phyloP scores from a whole-genome alignment of 2,797 vertebrate species.

The Cyclura pinguis region DNA sequence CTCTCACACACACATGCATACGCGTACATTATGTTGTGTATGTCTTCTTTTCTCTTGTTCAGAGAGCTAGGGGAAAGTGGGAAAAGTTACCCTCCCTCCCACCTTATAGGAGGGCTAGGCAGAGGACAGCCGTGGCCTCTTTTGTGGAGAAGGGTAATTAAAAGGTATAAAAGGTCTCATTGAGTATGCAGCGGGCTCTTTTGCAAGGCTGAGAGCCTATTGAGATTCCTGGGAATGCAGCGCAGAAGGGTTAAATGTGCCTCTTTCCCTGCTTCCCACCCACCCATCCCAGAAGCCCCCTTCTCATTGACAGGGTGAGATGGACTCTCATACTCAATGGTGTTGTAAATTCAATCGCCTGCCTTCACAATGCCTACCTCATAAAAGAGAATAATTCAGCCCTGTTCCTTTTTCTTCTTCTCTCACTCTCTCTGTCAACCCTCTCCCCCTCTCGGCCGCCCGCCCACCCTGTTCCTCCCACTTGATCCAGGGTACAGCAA shows the following conservation, averaged over 20 bases:
- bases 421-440: background rate
- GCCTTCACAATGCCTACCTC: slow-evolving; percentile 79
- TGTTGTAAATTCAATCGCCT: slow-evolving; percentile 86
- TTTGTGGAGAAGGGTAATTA: slow-evolving; percentile 90
- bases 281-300: slow-evolving; percentile 48
- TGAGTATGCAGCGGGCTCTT: slow-evolving; percentile 92
- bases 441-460: background rate
- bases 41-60: background rate
- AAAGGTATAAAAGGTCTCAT: slow-evolving; percentile 90
- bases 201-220: slow-evolving; percentile 85
- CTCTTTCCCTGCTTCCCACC: slow-evolving; percentile 76
- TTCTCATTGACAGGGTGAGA: slow-evolving; percentile 86
- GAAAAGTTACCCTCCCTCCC: slow-evolving; percentile 48
- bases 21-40: accelerated
- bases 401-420: slow-evolving; percentile 59
- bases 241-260: slow-evolving; percentile 88
- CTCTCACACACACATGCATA: background rate
- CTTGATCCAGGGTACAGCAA: background rate
- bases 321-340: slow-evolving; percentile 85
- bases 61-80: background rate
- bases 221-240: slow-evolving; percentile 88
- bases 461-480: background rate
- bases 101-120: slow-evolving; percentile 65
- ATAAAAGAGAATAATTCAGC: slow-evolving; percentile 79
- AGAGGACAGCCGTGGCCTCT: slow-evolving; percentile 75